phyloP scores from a whole-genome alignment of 2,113 vertebrate species.

The Sapajus apella region DNA sequence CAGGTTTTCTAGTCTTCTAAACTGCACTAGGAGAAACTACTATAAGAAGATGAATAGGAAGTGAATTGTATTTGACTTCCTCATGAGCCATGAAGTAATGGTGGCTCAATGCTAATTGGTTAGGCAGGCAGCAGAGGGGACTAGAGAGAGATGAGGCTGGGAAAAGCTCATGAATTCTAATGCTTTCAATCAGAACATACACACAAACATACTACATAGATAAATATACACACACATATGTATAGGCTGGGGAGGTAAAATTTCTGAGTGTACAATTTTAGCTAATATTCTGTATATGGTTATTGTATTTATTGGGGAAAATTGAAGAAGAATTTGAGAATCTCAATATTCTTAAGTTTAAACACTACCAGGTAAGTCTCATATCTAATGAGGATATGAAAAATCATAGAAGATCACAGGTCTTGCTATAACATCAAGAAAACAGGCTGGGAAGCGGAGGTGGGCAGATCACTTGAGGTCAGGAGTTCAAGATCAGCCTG shows the following conservation, averaged over 20 bases:
- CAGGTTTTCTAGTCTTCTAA: too few species aligned
- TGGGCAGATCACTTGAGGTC: too few species aligned
- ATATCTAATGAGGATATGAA: neutral
- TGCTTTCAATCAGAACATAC: neutral
- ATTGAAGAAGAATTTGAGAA: neutral
- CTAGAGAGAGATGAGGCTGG: neutral
- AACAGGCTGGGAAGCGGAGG: neutral
- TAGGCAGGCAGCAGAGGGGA: neutral
- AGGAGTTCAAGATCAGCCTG: too few species aligned
- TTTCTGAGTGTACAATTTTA: neutral
- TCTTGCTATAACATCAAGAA: neutral
- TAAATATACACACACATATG: neutral
- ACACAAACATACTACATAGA: neutral
- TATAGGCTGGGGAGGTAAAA: too few species aligned
- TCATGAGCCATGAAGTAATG: fast-evolving
- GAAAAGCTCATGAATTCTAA: neutral
- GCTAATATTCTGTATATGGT: neutral
- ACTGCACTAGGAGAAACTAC: neutral
- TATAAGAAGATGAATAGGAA: too few species aligned
- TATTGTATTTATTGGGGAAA: too few species aligned
- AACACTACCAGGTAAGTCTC: neutral
- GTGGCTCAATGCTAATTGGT: neutral
- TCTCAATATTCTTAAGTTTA: neutral
- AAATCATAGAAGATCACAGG: too few species aligned
- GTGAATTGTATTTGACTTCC: too few species aligned